phyloP scores from a whole-genome alignment of 2,888 invertebrate genomes.

The Himalopsyche japonica region DNA sequence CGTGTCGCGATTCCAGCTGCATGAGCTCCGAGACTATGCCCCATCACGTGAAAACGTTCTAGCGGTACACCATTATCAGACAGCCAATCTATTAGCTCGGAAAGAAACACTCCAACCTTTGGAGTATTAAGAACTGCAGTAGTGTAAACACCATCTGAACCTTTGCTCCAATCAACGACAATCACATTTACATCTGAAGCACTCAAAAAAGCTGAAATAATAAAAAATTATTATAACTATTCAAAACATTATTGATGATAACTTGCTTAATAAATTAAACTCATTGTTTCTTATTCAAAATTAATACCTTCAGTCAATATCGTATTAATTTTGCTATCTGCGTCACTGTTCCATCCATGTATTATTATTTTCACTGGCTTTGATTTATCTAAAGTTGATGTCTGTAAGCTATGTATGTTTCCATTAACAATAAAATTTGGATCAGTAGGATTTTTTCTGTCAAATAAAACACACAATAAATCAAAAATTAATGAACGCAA shows the following conservation, averaged over 20 bases:
- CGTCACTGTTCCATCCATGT: constrained; percentile 48
- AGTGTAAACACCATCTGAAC: neutral
- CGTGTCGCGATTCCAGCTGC: constrained; percentile 62
- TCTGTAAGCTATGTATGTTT: neutral
- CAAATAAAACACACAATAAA: neutral
- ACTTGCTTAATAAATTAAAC: too few relatives aligned
- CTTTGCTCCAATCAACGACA: constrained; percentile 19
- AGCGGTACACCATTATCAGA: constrained; percentile 1
- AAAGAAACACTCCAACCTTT: neutral
- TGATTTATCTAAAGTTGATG: constrained; percentile 39
- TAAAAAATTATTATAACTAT: neutral
- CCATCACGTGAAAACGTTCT: constrained; percentile 55
- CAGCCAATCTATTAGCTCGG: constrained; percentile 18
- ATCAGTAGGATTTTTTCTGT: constrained; percentile 7
- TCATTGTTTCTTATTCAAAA: too few relatives aligned
- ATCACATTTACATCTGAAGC: constrained; percentile 27
- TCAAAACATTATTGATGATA: too few relatives aligned
- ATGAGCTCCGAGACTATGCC: constrained; percentile 64
- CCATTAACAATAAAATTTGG: neutral
- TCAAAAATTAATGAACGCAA: too few relatives aligned
- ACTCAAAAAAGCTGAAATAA: constrained; percentile 22
- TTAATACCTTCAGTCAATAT: constrained; percentile 5
- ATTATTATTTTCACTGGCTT: constrained; percentile 46
- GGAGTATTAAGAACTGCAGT: constrained; percentile 5
- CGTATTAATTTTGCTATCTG: constrained; percentile 39